Conservation (phyloP, 1,140 invertebrate species). For the Solenopsis fugax region DNA sequence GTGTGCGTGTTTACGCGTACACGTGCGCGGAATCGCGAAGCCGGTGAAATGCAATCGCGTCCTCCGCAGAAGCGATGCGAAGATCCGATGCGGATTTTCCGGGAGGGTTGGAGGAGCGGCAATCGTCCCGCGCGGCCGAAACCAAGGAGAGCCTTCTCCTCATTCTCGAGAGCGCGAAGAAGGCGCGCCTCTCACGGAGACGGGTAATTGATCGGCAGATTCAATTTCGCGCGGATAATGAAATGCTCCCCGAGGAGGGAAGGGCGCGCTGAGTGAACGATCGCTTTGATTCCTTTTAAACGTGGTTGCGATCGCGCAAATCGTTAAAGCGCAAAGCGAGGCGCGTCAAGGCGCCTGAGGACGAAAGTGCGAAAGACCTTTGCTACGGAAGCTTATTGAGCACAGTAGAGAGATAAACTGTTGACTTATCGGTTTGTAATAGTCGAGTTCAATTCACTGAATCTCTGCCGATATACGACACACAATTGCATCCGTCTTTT, state of each 20-base stretch:
- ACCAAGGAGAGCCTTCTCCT: background rate
- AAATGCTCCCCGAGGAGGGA: constrained; percentile 69
- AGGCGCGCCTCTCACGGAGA: constrained; percentile 35
- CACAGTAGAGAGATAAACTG: constrained; percentile 21
- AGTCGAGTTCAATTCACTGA: constrained; percentile 1
- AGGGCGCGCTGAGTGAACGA: constrained; percentile 48
- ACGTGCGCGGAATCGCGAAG: constrained; percentile 43
- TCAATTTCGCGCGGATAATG: constrained; percentile 77
- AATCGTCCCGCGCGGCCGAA: constrained; percentile 2
- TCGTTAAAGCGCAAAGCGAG: constrained; percentile 34
- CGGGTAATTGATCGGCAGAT: constrained; percentile 77
- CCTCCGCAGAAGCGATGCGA: background rate
- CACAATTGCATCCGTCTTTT: background rate
- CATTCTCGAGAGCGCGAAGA: constrained; percentile 25
- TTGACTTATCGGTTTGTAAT: constrained; percentile 39
- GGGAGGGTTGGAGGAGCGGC: background rate
- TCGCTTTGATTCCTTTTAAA: constrained; percentile 68
- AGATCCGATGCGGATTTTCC: constrained; percentile 30
- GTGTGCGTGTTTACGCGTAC: constrained; percentile 10
- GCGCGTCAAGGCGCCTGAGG: background rate
- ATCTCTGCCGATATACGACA: background rate
- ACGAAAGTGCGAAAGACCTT: constrained; percentile 18
- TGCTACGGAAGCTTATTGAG: constrained; percentile 11
- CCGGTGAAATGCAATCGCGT: constrained; percentile 19
- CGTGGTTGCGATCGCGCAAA: constrained; percentile 31